A percentile compares a stretch with the other conserved stretches of the same genome.
These are phyloP conservation scores for Drosophila kikkawai DNA, from an alignment of 1,140 invertebrate genomes.

Conservation along the genomic window DNA sequence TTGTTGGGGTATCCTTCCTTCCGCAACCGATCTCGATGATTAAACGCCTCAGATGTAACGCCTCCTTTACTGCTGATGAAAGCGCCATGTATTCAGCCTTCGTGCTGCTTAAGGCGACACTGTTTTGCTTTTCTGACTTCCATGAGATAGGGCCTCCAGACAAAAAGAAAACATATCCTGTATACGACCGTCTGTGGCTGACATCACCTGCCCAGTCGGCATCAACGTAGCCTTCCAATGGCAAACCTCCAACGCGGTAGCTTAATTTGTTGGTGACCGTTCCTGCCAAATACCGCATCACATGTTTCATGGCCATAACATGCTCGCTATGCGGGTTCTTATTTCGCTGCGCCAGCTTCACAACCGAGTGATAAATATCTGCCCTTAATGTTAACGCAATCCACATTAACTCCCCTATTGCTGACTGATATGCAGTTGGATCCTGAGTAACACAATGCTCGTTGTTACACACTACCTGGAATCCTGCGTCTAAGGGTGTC, in stretches of 20 bases:
- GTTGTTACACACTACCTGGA: slow-evolving; percentile 1
- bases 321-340: slow-evolving; percentile 6
- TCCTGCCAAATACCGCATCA: slow-evolving; percentile 3
- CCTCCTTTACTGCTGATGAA: slow-evolving; percentile 45
- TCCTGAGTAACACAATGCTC: neutral
- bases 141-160: slow-evolving; percentile 61
- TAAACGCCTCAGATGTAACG: slow-evolving; percentile 1
- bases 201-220: slow-evolving; percentile 79
- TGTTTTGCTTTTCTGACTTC: slow-evolving; percentile 74
- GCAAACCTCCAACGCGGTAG: neutral
- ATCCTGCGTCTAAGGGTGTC: slow-evolving; percentile 9
- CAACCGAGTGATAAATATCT: slow-evolving; percentile 3
- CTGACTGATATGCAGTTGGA: neutral
- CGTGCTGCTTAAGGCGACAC: slow-evolving; percentile 66
- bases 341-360: slow-evolving; percentile 9
- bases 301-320: neutral
- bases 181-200: slow-evolving; percentile 66
- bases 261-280: slow-evolving; percentile 4
- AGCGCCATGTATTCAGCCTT: slow-evolving; percentile 80
- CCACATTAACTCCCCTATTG: slow-evolving; percentile 5
- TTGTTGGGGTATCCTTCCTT: too few relatives aligned
- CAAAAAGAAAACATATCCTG: slow-evolving; percentile 46
- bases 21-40: neutral
- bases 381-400: slow-evolving; percentile 5
- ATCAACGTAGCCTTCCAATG: slow-evolving; percentile 37